Base-by-base conservation (phyloP, 2,888 invertebrate genomes). In the Acrocyrtus sp. region DNA sequence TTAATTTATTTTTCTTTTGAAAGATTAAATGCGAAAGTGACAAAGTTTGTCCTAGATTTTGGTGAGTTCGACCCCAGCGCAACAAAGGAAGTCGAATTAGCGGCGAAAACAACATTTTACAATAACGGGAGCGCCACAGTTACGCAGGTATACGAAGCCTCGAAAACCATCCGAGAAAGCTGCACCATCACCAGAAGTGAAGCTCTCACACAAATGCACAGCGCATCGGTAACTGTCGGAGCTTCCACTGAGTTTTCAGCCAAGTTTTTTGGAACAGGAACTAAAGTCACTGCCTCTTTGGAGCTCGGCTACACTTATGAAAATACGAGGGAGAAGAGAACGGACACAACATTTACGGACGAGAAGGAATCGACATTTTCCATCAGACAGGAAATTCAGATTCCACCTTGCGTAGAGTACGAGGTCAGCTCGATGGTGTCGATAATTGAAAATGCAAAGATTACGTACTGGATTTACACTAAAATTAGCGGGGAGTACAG, bases 81-180 rank as follows among this genome's bases (percentile, higher is more conserved):
- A 8, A 8, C 34, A 12, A 5, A 34, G 12, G 34, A 34, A 34
- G 12, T 34, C 34, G 34, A 34, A 12, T 12, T 61, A 34, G 48
- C 48, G 4, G 3, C 61, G 3, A 61, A 29, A 50, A 61, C 61
- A 15, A 17, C 61, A 15, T 61, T 61, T 34, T 17, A 3, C 1
- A 61, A 61, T 22, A 61, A 61, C n/a, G 61, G 61, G 4, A 50
- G 48, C 22, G 61, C 61, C 29, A 29, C 21, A 15, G 61, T 61
- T 1, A 34, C 50, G 1, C 61, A 61, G 34, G 61, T 34, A 17
- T 61, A 61, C 19, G 21, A 61, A 17, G 61, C 61, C 1, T 5
- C n/a, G 1, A 47, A 34, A 22, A 61, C 3, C 3, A 50, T 61
- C 34, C 3, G 2, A 15, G 48, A 61, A 29, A 48, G 48, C 1